Base-by-base conservation (phyloP, 1,140 invertebrate genomes). In the Mercenaria mercenaria region DNA sequence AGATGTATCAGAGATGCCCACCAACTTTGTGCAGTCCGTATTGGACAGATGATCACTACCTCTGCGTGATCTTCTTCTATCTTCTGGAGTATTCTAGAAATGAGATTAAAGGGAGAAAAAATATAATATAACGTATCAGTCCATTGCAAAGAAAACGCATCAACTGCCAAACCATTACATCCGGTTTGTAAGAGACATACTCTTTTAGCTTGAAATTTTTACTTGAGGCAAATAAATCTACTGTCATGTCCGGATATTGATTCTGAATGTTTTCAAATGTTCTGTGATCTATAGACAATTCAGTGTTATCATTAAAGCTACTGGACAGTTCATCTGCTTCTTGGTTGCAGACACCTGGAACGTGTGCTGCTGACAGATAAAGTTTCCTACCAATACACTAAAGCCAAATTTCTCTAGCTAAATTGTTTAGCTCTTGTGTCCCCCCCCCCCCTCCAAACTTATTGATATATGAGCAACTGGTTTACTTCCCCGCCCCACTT, bases 101-200 rank as follows among this genome's bases (percentile, higher is more conserved):
- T 82, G 1, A 88, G 50, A 61, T 77, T 69, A 76, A 91, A 91
- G 50, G 85, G 90, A 32, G 90, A 85, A 74, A 88, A 91, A 8
- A 76, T 72, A 52, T 81, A 88, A 18, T 79, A 64, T 41, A 34
- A 69, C 20, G 15, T 15, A 52, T 72, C 39, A 32, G 4, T 37
- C 85, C 90, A 79, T 29, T 32, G 2, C 13, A 81, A 26, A 8
- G 64, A 67, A 74, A 91, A 91, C 18, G 76, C 86, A 89, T 88
- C 86, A 8, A 81, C 67, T 39, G 39, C 20, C 4, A 34, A 10
- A 74, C 26, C 32, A 13, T 39, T 39, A 23, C 32, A 10, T 74
- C 69, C 3, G 69, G 69, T 23, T 6, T 15, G 26, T 37, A 34
- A 34, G 69, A 74, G 10, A 64, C 61, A 64, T 64, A 64, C 10